Evolutionary conservation across 1,140 invertebrate species (phyloP), one percentile per base, ranked within the genome.

Genomic region (Hetaerina americana): DNA sequence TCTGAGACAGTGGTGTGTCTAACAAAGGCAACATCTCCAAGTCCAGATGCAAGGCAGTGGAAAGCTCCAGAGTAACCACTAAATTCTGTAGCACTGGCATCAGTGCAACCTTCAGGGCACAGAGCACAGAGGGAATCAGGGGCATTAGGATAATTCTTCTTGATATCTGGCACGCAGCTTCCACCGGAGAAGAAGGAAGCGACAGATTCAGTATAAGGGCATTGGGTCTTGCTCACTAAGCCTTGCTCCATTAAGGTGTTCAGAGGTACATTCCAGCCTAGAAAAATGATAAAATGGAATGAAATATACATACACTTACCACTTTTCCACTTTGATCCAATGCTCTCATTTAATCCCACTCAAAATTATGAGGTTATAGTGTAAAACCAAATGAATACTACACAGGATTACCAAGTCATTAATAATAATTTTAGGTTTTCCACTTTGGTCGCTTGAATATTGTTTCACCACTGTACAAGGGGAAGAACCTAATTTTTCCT

Each of bases 31-130:
- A 98, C 94, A 80, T 98, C 88, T 2, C 95, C 24, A 5, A 18
- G 94, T 15, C 94, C 94, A 82, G 98, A 96, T 0, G 96, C 92
- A 29, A 99, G 84, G 80, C 96, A 98, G 68, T 94, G 84, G 73
- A 98, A 90, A 0, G 96, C 94, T 68, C 96, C 95, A 24, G 89
- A 94, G 75, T 93, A 86, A 0, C 95, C 94, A 78, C 89, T 96
- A 77, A 94, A 97, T 76, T 92, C 90, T 81, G 28, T 6, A 25
- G 26, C 22, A 12, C 26, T 22, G 0, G 31, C 24, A n/a, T 70
- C 72, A 67, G 69, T 66, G 28, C 71, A 71, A 26, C 74, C 70
- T 81, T 80, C 5, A 81, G 82, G 0, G 76, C 80, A 75, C 82
- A 85, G 3, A 81, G 76, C 25, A 72, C 84, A 83, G 0, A 83